Base-by-base conservation (phyloP, 2,888 invertebrate genomes). In the Physocephala rufipes region DNA sequence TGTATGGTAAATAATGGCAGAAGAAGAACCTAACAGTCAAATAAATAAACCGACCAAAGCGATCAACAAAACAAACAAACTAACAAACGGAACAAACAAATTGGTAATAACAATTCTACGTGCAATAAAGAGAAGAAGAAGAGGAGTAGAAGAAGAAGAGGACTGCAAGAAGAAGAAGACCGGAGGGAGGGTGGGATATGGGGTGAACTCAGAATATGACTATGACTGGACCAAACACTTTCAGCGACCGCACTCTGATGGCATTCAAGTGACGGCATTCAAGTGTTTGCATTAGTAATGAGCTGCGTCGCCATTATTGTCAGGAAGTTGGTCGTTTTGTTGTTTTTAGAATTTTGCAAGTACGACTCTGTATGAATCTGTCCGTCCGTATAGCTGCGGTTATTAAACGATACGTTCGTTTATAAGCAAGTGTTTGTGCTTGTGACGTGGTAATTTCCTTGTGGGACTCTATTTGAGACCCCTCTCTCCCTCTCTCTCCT, bases 221-320 rank as follows among this genome's bases (percentile, higher is more conserved):
- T n/a, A n/a, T n/a, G n/a, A 61, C n/a, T n/a, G n/a, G 45, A 36
- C 19, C 30, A 21, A 28, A 53, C 66, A 53, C 53, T 53, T 53
- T 53, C 53, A 15, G 36, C 66, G 66, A 65, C 65, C 49, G 65
- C 26, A 19, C 36, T 4, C n/a, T 16, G 15, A 19, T 30, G 9
- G 55, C 55, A 3, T 21, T 13, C 7, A 55, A 26, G 13, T 26
- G 2, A 4, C 15, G 70, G 69, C 49, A 74, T 61, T 74, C 73
- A 76, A 76, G 75, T 76, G 75, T 75, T 76, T 76, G 76, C 76
- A 76, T 75, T 76, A 74, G 75, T 76, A 76, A 76, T 76, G 75
- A 76, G 76, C 76, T 74, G 75, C 74, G 74, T 74, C 74, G 74
- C 74, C 73, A 74, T 75, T 74, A 75, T 74, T 74, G 76, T 74